Evolutionary conservation across 2,888 invertebrate species (phyloP), one percentile per base, ranked within the genome.

Genomic region (Ceriagrion tenellum): DNA sequence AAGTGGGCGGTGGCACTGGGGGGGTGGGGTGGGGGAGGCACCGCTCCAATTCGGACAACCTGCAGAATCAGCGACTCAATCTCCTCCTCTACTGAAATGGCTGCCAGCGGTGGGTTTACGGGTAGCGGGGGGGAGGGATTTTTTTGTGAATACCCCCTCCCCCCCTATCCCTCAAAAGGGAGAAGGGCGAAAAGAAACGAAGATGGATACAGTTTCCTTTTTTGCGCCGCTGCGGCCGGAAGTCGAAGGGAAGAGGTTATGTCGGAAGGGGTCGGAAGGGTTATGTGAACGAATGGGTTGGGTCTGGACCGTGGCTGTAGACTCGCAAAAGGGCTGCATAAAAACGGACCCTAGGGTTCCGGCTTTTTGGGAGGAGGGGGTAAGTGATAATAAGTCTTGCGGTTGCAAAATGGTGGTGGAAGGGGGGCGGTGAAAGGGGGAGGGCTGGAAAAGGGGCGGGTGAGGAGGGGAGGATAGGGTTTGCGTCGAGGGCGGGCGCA

Each of bases 11-110:
- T 47, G 47, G 47, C 47, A 47, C n/a, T 0, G 26, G 12, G 55
- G 30, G 63, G 16, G 12, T 16, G 30, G 74, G 74, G 30, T n/a
- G n/a, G 74, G 10, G n/a, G n/a, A 26, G 69, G 16, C 59, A 13
- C 18, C 35, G 0, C 81, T 35, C 30, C 63, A 18, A 93, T 26
- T 93, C 47, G 63, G 69, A n/a, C 63, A 69, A 93, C 69, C 69
- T 93, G 93, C 93, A 69, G n/a, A 93, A 69, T 93, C 93, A 93
- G 93, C 93, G 69, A 26, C 69, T 93, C 63, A 63, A 93, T 93
- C 93, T 93, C 69, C 13, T 69, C 20, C n/a, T n/a, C n/a, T 26
- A n/a, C 69, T 47, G 47, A 47, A n/a, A n/a, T 26, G 69, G 26
- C 69, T n/a, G 69, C n/a, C n/a, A 69, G n/a, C n/a, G 26, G 69